A percentile compares a stretch with the other conserved stretches of the same genome.
phyloP scores from a whole-genome alignment of 2,797 vertebrate species.

The Peromyscus eremicus region DNA sequence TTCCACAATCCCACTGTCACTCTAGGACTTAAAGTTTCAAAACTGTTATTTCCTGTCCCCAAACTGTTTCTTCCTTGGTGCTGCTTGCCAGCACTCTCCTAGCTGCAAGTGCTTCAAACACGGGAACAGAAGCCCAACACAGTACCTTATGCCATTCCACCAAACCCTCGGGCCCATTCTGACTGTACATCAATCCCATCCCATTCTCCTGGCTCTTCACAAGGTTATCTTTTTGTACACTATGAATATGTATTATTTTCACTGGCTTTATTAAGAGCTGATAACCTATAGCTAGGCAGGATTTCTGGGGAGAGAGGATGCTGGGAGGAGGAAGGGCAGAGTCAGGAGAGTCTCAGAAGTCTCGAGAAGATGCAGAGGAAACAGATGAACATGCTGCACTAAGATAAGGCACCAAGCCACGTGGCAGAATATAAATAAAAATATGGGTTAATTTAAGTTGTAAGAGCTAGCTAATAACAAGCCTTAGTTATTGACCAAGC shows the following conservation, averaged over 20 bases:
- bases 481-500: not conserved
- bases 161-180: no score
- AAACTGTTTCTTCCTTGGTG: not conserved
- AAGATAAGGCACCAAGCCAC: not conserved
- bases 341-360: not conserved
- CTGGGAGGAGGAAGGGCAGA: not conserved
- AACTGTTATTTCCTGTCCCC: not conserved
- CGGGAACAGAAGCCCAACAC: not conserved
- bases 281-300: not conserved
- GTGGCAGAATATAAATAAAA: not conserved
- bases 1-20: not conserved
- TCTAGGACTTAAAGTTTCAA: not conserved
- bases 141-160: not conserved
- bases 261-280: not conserved
- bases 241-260: not conserved
- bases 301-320: not conserved
- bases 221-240: not conserved
- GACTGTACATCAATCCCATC: not conserved
- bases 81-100: not conserved
- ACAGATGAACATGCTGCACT: not conserved
- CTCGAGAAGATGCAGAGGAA: not conserved
- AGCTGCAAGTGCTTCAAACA: not conserved
- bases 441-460: not conserved
- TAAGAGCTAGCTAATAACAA: not conserved
- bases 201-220: not conserved